These are phyloP conservation scores for Ctena decussata DNA, from an alignment of 2,888 invertebrate species.

Conservation along the genomic window DNA sequence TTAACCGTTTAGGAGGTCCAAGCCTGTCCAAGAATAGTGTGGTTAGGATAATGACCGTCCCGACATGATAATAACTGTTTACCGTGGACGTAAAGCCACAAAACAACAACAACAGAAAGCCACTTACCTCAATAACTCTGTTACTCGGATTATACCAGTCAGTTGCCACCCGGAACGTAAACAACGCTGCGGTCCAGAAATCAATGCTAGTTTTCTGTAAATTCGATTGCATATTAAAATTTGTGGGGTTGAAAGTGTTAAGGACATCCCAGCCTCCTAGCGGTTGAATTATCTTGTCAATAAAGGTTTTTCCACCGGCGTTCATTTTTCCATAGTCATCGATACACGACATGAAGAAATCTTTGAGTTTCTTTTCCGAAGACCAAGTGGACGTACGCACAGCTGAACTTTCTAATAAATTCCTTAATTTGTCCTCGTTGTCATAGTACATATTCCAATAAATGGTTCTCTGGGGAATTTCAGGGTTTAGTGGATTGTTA, in stretches of 20 bases:
- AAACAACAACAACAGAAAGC: too few relatives aligned
- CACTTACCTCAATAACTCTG: slow-evolving; percentile 73
- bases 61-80: too few relatives aligned
- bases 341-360: slow-evolving; percentile 89
- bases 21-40: too few relatives aligned
- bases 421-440: slow-evolving; percentile 75
- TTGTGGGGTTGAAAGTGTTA: slow-evolving; percentile 53
- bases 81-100: too few relatives aligned
- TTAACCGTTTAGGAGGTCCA: too few relatives aligned
- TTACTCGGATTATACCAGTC: slow-evolving; percentile 69
- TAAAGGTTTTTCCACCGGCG: slow-evolving; percentile 69
- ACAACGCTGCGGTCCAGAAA: slow-evolving; percentile 80
- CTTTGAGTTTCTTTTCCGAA: slow-evolving; percentile 89
- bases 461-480: slow-evolving; percentile 66
- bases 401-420: slow-evolving; percentile 66
- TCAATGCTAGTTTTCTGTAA: slow-evolving; percentile 76
- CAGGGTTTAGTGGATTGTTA: slow-evolving; percentile 68
- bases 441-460: slow-evolving; percentile 71
- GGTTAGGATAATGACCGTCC: too few relatives aligned
- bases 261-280: slow-evolving; percentile 80
- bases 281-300: slow-evolving; percentile 70
- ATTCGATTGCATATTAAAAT: slow-evolving; percentile 65
- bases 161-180: slow-evolving; percentile 69
- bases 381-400: slow-evolving; percentile 73
- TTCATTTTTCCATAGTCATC: slow-evolving; percentile 77